A percentile compares a stretch with the other conserved stretches of the same genome.
Evolutionary conservation across 1,140 invertebrate genomes (phyloP).

Genomic region (Psix sp.): DNA sequence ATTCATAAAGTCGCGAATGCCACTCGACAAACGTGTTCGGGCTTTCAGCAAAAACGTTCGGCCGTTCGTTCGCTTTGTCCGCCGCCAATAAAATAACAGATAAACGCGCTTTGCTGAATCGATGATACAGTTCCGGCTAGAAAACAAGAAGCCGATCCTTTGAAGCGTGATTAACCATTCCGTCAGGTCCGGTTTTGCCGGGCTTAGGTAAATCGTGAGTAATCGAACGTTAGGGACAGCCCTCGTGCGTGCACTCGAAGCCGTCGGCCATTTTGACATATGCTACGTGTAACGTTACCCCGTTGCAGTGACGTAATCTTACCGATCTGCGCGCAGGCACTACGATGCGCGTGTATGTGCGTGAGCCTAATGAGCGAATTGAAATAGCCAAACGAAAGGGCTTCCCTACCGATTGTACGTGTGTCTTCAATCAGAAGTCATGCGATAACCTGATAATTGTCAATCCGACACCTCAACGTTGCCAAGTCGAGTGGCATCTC

Average conservation of each 20-base stretch:
- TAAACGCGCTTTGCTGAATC: too few relatives aligned
- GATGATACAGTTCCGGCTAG: too few relatives aligned
- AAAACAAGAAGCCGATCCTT: too few relatives aligned
- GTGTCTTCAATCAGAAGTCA: neutral
- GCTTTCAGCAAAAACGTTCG: neutral
- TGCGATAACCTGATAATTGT: conserved; percentile 9
- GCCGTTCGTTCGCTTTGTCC: neutral
- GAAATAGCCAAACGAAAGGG: conserved; percentile 15
- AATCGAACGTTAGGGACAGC: conserved; percentile 37
- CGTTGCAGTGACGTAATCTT: conserved; percentile 60
- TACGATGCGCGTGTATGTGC: conserved; percentile 25
- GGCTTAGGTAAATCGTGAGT: conserved; percentile 46
- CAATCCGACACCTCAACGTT: conserved; percentile 8
- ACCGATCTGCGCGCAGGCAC: conserved; percentile 48
- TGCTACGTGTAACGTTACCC: conserved; percentile 56
- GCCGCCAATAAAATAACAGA: too few relatives aligned
- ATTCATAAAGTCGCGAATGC: conserved; percentile 1
- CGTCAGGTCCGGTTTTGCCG: too few relatives aligned
- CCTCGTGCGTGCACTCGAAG: conserved; percentile 41
- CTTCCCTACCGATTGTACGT: neutral
- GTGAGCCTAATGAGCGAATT: conserved; percentile 34
- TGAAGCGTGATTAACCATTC: too few relatives aligned
- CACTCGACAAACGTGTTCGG: neutral
- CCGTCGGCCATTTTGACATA: conserved; percentile 64
- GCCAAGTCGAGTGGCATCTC: conserved; percentile 27